phyloP scores from a whole-genome alignment of 2,797 vertebrate genomes.

The Triplophysa bombifrons region DNA sequence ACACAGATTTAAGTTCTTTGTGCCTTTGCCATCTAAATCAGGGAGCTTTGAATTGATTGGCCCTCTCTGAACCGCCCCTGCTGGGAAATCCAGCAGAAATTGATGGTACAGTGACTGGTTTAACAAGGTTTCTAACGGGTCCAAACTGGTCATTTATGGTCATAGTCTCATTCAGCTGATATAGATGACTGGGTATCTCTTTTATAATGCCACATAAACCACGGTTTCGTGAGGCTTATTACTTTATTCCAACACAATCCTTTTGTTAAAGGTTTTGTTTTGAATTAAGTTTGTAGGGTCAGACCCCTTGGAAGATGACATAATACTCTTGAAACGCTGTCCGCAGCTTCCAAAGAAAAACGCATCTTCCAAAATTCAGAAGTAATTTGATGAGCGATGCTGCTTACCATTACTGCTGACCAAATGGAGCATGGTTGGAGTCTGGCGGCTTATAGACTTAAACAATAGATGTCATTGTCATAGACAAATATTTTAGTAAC shows the following conservation, averaged over 20 bases:
- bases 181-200: not conserved
- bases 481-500: not conserved
- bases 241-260: too few species aligned
- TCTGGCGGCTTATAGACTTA: not conserved
- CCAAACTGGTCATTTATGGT: not conserved
- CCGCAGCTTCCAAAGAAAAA: not conserved
- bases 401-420: not conserved
- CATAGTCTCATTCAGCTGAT: not conserved
- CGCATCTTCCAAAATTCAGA: constrained; percentile 10
- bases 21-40: constrained; percentile 2
- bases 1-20: not conserved
- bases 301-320: not conserved
- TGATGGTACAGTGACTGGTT: not conserved
- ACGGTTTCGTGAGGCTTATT: too few species aligned
- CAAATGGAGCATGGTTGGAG: constrained; percentile 12
- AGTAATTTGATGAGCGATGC: constrained; percentile 21
- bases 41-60: not conserved
- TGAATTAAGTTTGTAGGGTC: not conserved
- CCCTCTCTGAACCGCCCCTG: not conserved
- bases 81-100: constrained; percentile 4
- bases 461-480: not conserved
- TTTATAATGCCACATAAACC: too few species aligned
- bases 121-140: not conserved
- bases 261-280: not conserved
- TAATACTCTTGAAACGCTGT: not conserved